These are phyloP conservation scores for Salvelinus alpinus DNA, from an alignment of 2,113 vertebrate species.

Conservation along the genomic window DNA sequence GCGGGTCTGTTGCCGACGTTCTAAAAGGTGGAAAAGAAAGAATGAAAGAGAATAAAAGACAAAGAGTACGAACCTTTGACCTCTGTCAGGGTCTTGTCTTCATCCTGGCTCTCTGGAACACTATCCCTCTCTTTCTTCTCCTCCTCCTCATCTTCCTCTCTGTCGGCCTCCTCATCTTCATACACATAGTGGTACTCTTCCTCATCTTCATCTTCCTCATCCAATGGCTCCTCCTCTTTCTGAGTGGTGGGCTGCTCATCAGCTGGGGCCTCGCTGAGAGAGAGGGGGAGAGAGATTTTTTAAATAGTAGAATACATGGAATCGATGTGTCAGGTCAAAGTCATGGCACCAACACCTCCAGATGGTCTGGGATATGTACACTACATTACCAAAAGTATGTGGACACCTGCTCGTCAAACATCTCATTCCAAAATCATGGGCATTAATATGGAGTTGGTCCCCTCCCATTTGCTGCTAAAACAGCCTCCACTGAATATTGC, in stretches of 20 bases:
- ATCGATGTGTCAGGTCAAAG: conserved; percentile 54
- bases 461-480: too few relatives aligned
- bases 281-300: conserved; percentile 41
- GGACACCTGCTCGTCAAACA: too few relatives aligned
- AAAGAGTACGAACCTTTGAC: conserved; percentile 83
- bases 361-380: conserved; percentile 33
- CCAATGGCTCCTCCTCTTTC: conserved; percentile 74
- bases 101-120: conserved; percentile 69
- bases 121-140: conserved; percentile 76
- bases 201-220: conserved; percentile 72
- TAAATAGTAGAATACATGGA: conserved; percentile 39
- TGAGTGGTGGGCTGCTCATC: conserved; percentile 82
- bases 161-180: conserved; percentile 83
- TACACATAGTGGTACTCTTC: conserved; percentile 82
- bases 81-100: conserved; percentile 80
- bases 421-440: too few relatives aligned
- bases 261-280: conserved; percentile 78
- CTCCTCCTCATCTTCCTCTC: conserved; percentile 77
- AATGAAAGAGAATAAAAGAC: background rate
- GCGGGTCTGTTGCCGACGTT: too few relatives aligned
- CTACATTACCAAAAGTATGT: background rate
- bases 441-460: too few relatives aligned
- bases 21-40: background rate
- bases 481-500: too few relatives aligned
- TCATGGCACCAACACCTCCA: conserved; percentile 52